These are phyloP conservation scores for Saccopteryx leptura DNA, from an alignment of 2,113 vertebrate genomes.

Conservation along the genomic window DNA sequence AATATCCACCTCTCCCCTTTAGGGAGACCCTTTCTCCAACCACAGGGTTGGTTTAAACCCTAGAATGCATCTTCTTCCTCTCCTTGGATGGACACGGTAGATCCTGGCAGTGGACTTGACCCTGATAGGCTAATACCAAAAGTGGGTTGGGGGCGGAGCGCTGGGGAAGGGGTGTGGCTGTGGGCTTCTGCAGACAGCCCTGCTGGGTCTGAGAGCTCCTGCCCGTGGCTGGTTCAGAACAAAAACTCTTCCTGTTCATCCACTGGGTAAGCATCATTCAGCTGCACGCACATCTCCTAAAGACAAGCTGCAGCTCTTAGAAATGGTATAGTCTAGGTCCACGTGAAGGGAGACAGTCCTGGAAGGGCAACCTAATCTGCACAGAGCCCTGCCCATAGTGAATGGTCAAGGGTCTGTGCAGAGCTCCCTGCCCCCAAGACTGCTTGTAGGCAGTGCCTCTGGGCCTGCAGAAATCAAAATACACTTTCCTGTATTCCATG, in stretches of 20 bases:
- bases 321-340: not conserved
- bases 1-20: not conserved
- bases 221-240: not conserved
- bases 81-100: not conserved
- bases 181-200: not conserved
- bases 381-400: not conserved
- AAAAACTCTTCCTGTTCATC: not conserved
- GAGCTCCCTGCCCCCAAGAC: not conserved
- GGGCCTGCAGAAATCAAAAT: not conserved
- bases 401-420: no score
- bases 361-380: not conserved
- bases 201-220: not conserved
- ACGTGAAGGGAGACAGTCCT: not conserved
- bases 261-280: not conserved
- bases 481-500: not conserved
- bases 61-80: not conserved
- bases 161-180: not conserved
- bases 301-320: not conserved
- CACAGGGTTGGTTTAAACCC: not conserved
- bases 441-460: not conserved
- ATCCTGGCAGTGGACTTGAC: not conserved
- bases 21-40: not conserved
- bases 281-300: not conserved
- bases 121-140: not conserved
- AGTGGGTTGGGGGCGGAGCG: not conserved